Conservation (phyloP, 2,888 invertebrate species). For the Mamestra brassicae region DNA sequence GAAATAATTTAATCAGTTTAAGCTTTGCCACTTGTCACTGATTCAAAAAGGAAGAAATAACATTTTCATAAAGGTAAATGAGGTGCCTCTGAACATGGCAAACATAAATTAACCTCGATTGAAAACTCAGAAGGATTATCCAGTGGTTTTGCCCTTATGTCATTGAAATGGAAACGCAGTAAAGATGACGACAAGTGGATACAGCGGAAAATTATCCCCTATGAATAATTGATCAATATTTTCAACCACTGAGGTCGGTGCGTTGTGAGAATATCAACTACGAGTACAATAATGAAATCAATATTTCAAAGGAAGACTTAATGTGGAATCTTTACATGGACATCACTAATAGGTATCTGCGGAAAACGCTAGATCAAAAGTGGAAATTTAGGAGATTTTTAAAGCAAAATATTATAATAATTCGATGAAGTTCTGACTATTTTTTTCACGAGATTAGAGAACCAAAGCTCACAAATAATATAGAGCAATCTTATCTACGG, state of each 20-base stretch:
- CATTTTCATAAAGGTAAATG: too few relatives aligned
- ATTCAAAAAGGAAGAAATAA: background rate
- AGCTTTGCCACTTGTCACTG: background rate
- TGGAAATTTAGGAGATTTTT: background rate
- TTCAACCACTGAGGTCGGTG: slow-evolving; percentile 34
- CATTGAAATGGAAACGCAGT: slow-evolving; percentile 25
- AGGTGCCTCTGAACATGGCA: background rate
- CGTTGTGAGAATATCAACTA: slow-evolving; percentile 37
- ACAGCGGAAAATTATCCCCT: slow-evolving; percentile 31
- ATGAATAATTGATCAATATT: slow-evolving; percentile 52
- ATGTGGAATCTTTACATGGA: background rate
- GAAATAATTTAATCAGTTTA: background rate
- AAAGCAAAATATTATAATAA: too few relatives aligned
- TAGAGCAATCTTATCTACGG: background rate
- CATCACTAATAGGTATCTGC: background rate
- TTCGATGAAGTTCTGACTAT: background rate
- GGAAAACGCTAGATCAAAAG: background rate
- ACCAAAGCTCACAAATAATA: background rate
- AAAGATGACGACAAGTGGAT: slow-evolving; percentile 19
- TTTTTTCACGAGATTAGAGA: background rate
- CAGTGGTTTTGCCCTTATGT: slow-evolving; percentile 6
- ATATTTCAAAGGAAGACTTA: slow-evolving; percentile 30
- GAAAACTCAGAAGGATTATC: slow-evolving; percentile 16
- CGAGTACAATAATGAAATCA: slow-evolving; percentile 7
- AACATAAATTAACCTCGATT: background rate